These are phyloP conservation scores for Muscidifurax raptorellus DNA, from an alignment of 1,140 invertebrate species.

Conservation along the genomic window DNA sequence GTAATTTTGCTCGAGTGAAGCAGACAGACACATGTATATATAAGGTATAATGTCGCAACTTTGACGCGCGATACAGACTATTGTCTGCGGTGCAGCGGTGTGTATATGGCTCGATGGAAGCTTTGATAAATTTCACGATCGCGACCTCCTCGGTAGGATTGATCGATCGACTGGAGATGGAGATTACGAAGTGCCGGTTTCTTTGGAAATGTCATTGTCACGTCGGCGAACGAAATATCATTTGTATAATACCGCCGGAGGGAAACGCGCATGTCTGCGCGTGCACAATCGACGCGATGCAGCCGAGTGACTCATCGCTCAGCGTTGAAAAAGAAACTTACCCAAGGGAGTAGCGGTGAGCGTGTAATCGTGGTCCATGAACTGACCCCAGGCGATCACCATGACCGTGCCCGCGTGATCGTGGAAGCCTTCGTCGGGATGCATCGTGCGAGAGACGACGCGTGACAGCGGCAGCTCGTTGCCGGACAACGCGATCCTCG, in stretches of 20 bases:
- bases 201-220: slow-evolving; percentile 11
- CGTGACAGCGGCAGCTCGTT: slow-evolving; percentile 86
- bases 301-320: not conserved
- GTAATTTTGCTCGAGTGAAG: slow-evolving; percentile 1
- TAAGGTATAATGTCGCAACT: slow-evolving; percentile 22
- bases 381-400: slow-evolving; percentile 95
- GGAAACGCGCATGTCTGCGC: too few relatives aligned
- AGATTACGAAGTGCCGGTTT: not conserved
- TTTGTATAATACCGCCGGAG: too few relatives aligned
- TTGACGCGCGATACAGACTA: not conserved
- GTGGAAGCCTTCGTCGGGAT: slow-evolving; percentile 93
- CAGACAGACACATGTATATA: not conserved
- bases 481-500: slow-evolving; percentile 85
- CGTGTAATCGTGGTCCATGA: slow-evolving; percentile 96
- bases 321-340: slow-evolving; percentile 67
- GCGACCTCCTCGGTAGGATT: not conserved
- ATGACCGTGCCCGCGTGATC: slow-evolving; percentile 96
- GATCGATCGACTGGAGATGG: not conserved
- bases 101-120: too few relatives aligned
- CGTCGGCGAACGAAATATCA: not conserved
- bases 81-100: not conserved
- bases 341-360: slow-evolving; percentile 90
- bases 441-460: slow-evolving; percentile 91
- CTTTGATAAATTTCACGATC: slow-evolving; percentile 31
- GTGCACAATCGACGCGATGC: not conserved